Evolutionary conservation across 2,888 invertebrate genomes (phyloP).

Genomic region (Andrena flavipes): DNA sequence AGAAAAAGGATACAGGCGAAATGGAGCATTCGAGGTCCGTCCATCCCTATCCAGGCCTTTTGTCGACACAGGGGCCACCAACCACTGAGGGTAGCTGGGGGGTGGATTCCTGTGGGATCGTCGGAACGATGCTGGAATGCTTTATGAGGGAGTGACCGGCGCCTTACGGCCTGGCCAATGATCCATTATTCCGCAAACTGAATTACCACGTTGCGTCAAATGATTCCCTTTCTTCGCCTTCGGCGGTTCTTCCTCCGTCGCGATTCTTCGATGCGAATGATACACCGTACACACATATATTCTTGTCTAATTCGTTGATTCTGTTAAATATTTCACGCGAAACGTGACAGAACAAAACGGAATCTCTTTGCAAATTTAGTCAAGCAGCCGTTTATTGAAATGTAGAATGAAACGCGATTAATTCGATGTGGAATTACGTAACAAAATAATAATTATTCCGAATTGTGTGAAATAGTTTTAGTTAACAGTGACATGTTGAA

Average conservation of each 20-base stretch:
- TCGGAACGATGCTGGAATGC: constrained; percentile 80
- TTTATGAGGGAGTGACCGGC: constrained; percentile 81
- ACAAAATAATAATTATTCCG: no score
- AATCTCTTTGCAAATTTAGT: neutral
- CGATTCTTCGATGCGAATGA: constrained; percentile 10
- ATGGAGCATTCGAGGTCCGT: constrained; percentile 57
- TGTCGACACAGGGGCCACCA: constrained; percentile 65
- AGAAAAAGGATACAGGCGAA: constrained; percentile 49
- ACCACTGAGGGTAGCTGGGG: constrained; percentile 69
- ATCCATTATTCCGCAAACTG: constrained; percentile 78
- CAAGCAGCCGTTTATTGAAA: neutral
- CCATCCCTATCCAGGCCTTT: constrained; percentile 53
- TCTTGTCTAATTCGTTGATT: neutral
- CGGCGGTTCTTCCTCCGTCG: neutral
- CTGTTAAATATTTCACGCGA: neutral
- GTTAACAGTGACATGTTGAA: no score
- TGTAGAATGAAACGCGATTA: neutral
- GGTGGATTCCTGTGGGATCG: constrained; percentile 81
- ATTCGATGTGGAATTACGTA: no score
- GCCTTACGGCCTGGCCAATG: constrained; percentile 76
- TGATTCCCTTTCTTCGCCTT: constrained; percentile 55
- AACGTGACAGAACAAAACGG: neutral
- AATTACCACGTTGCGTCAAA: constrained; percentile 74
- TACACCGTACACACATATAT: neutral
- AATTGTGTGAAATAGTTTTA: no score